Conservation (phyloP, 2,797 vertebrate genomes). For the Anomalospiza imberbis region DNA sequence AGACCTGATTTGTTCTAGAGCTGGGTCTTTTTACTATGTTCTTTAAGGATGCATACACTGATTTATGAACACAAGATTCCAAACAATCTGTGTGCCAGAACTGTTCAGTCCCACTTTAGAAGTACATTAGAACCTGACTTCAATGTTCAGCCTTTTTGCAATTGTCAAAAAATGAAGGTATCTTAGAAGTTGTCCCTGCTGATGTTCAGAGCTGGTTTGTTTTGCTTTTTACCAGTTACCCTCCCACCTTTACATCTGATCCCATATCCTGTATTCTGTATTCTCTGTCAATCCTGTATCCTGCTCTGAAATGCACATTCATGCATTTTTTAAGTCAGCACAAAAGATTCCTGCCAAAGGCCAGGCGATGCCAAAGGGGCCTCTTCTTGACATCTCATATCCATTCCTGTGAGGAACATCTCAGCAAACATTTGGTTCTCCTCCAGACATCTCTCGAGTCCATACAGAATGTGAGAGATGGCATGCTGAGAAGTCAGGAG, state of each 20-base stretch:
- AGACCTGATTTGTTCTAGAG: background rate
- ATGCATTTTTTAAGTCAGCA: background rate
- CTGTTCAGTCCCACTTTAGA: background rate
- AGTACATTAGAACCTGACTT: background rate
- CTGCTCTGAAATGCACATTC: background rate
- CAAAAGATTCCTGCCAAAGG: background rate
- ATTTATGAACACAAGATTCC: background rate
- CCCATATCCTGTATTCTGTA: background rate
- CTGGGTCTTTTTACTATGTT: accelerated
- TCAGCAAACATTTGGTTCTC: background rate
- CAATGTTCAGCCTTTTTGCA: background rate
- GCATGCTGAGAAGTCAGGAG: background rate
- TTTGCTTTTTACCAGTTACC: background rate
- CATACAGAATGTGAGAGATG: background rate
- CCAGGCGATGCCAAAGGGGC: background rate
- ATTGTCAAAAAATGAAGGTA: background rate
- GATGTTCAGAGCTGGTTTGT: background rate
- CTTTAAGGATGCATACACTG: background rate
- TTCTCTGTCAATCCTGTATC: background rate
- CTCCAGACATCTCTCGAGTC: background rate
- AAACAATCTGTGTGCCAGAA: background rate
- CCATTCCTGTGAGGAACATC: background rate
- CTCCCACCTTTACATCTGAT: background rate
- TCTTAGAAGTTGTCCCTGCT: background rate
- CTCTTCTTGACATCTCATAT: background rate